Conservation (phyloP, 2,888 invertebrate species). For the Notodonta dromedarius region DNA sequence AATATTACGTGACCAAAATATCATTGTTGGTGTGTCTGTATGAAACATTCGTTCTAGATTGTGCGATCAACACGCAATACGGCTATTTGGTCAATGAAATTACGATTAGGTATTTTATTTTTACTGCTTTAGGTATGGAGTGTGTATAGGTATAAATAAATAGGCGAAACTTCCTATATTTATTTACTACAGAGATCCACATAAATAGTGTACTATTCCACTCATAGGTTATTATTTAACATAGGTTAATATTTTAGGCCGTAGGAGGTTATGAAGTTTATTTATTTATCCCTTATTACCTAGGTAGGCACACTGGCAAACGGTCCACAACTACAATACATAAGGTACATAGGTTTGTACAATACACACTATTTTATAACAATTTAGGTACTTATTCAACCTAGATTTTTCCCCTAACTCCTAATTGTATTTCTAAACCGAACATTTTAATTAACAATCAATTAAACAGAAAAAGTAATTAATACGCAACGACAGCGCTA, state of each 20-base stretch:
- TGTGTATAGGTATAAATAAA: not conserved
- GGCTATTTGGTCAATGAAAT: constrained; percentile 65
- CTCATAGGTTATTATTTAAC: no score
- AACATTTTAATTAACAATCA: not conserved
- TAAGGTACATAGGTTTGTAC: no score
- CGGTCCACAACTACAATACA: no score
- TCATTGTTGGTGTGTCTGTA: constrained; percentile 39
- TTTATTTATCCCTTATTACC: no score
- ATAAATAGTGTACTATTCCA: no score
- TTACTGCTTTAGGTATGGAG: constrained; percentile 26
- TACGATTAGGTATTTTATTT: constrained; percentile 39
- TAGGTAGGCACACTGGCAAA: no score
- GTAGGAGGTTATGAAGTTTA: no score
- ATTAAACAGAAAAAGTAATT: constrained; percentile 35
- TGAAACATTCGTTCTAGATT: constrained; percentile 51
- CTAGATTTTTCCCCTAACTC: not conserved
- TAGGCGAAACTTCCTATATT: no score
- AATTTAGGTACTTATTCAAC: no score
- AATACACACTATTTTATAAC: no score
- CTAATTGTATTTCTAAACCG: not conserved
- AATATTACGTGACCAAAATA: constrained; percentile 63
- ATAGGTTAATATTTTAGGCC: no score
- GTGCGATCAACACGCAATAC: constrained; percentile 64
- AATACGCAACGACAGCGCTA: constrained; percentile 30
- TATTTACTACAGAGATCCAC: no score